Evolutionary conservation across 2,888 invertebrate genomes (phyloP).

Genomic region (Mythimna pallens): DNA sequence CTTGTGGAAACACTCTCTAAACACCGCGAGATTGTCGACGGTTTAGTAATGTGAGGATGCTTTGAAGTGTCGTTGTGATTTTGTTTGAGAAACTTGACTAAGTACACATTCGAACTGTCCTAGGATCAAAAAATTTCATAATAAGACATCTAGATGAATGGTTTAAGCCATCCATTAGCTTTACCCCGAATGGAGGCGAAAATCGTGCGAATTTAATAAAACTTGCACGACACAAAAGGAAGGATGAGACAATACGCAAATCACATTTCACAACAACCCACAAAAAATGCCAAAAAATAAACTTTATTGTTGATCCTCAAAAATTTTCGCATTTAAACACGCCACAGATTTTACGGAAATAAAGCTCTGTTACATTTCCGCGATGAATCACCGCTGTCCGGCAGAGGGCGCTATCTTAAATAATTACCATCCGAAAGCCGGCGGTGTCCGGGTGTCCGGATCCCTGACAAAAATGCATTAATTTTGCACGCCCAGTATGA

Average conservation of each 20-base stretch:
- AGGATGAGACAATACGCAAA: slow-evolving; percentile 4
- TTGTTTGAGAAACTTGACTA: neutral
- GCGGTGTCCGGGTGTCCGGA: slow-evolving; percentile 24
- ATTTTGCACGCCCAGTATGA: slow-evolving; percentile 57
- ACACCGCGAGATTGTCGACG: slow-evolving; percentile 47
- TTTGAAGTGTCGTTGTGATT: slow-evolving; percentile 32
- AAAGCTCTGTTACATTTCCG: slow-evolving; percentile 46
- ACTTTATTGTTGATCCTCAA: slow-evolving; percentile 27
- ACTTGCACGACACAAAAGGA: neutral
- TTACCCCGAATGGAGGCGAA: neutral
- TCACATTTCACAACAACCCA: slow-evolving; percentile 12
- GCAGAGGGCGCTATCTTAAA: slow-evolving; percentile 64
- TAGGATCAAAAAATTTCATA: neutral
- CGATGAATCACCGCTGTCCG: slow-evolving; percentile 60
- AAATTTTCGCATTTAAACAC: slow-evolving; percentile 22
- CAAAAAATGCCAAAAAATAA: slow-evolving; percentile 18
- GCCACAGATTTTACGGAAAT: slow-evolving; percentile 34
- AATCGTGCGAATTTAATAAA: neutral
- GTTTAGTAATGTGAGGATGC: slow-evolving; percentile 18
- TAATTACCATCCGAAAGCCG: slow-evolving; percentile 58
- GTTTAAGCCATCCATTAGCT: neutral
- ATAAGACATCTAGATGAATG: neutral
- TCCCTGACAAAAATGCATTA: slow-evolving; percentile 64
- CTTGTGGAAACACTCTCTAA: slow-evolving; percentile 52
- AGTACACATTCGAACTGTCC: neutral